A percentile compares a stretch with the other conserved stretches of the same genome.
Evolutionary conservation across 2,888 invertebrate genomes (phyloP).

Genomic region (Theretra japonica): DNA sequence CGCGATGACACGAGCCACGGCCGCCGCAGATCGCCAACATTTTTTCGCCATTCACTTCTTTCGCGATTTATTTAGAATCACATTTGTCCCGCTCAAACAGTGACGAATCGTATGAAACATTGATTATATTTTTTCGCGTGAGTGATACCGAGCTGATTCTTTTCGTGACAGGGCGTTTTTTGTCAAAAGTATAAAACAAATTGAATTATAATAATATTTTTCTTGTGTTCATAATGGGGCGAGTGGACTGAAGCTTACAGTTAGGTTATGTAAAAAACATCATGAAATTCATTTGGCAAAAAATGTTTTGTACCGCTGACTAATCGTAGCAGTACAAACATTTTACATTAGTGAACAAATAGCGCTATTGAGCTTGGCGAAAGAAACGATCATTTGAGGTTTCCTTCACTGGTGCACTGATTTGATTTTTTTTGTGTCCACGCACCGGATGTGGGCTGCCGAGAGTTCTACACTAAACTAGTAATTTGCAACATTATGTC

Average conservation of each 20-base stretch:
- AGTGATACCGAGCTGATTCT: constrained; percentile 39
- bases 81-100: constrained; percentile 40
- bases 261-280: background rate
- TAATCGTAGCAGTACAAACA: constrained; percentile 62
- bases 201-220: constrained; percentile 17
- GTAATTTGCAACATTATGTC: constrained; percentile 22
- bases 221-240: background rate
- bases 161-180: constrained; percentile 41
- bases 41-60: constrained; percentile 50
- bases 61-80: constrained; percentile 40
- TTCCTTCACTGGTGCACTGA: constrained; percentile 50
- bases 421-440: constrained; percentile 67
- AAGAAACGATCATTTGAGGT: constrained; percentile 76
- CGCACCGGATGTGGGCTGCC: constrained; percentile 71
- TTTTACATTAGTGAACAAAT: constrained; percentile 61
- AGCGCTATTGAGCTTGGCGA: constrained; percentile 59
- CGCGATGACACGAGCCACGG: constrained; percentile 74
- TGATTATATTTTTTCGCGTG: constrained; percentile 36
- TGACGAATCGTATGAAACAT: constrained; percentile 41
- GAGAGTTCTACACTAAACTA: constrained; percentile 12
- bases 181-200: constrained; percentile 20
- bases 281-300: constrained; percentile 22
- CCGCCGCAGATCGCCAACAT: constrained; percentile 37
- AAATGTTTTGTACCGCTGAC: constrained; percentile 60
- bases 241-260: background rate